A percentile compares a stretch with the other conserved stretches of the same genome.
phyloP scores from a whole-genome alignment of 2,888 invertebrate species.

The Proisotoma minuta region DNA sequence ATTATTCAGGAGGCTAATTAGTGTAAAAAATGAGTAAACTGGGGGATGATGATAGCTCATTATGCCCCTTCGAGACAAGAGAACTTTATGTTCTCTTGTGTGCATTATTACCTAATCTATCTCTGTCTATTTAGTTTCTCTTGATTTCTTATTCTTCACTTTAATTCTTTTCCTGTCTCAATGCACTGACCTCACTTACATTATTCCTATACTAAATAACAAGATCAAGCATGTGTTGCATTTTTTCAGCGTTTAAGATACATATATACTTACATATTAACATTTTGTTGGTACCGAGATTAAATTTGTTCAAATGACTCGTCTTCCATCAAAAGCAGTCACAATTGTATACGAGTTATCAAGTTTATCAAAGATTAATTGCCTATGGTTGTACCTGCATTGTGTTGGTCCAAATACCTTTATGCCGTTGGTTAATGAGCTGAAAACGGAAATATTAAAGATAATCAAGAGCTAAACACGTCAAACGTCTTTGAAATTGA shows the following conservation, averaged over 20 bases:
- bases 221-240: too few relatives aligned
- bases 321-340: background rate
- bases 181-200: too few relatives aligned
- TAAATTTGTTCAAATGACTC: background rate
- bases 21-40: constrained; percentile 37
- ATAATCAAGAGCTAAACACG: constrained; percentile 9
- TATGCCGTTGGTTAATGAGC: background rate
- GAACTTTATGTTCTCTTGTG: background rate
- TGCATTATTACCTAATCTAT: background rate
- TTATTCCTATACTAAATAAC: too few relatives aligned
- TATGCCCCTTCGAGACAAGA: constrained; percentile 31
- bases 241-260: too few relatives aligned
- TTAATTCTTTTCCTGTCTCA: too few relatives aligned
- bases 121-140: background rate
- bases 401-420: background rate
- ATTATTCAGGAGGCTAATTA: constrained; percentile 37
- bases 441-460: constrained; percentile 12
- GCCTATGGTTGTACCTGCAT: too few relatives aligned
- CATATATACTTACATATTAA: too few relatives aligned
- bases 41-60: constrained; percentile 39
- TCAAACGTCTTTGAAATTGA: constrained; percentile 8
- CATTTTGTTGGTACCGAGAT: too few relatives aligned
- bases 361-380: too few relatives aligned
- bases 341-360: too few relatives aligned
- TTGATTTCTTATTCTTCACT: background rate